phyloP scores from a whole-genome alignment of 2,888 invertebrate genomes.

The Pelosia muscerda region DNA sequence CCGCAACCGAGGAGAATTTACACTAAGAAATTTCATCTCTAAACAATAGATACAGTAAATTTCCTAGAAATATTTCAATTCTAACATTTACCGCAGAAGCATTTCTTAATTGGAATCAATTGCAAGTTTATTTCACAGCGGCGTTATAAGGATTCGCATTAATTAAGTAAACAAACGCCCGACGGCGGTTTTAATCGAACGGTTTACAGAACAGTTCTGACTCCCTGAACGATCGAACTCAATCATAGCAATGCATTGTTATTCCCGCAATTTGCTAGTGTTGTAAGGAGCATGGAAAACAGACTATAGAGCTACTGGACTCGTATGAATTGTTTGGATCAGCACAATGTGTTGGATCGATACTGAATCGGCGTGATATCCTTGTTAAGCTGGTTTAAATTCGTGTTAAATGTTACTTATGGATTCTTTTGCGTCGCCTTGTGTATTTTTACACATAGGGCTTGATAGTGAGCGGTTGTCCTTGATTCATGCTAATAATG shows the following conservation, averaged over 20 bases:
- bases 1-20: too few relatives aligned
- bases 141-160: slow-evolving; percentile 50
- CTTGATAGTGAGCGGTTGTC: neutral
- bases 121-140: slow-evolving; percentile 29
- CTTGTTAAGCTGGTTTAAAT: slow-evolving; percentile 38
- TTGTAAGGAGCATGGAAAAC: slow-evolving; percentile 29
- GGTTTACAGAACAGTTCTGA: slow-evolving; percentile 28
- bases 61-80: slow-evolving; percentile 24
- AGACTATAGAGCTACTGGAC: slow-evolving; percentile 11
- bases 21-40: too few relatives aligned
- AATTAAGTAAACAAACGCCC: slow-evolving; percentile 43
- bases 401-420: slow-evolving; percentile 23
- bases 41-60: neutral
- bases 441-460: neutral
- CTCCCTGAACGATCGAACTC: slow-evolving; percentile 29
- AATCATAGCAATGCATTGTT: slow-evolving; percentile 43
- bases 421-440: neutral
- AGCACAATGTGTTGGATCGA: slow-evolving; percentile 36
- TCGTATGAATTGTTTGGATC: slow-evolving; percentile 23
- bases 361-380: slow-evolving; percentile 38
- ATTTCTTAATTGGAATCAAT: slow-evolving; percentile 48
- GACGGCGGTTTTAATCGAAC: slow-evolving; percentile 41
- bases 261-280: slow-evolving; percentile 17
- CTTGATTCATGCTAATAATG: neutral
- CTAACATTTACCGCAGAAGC: slow-evolving; percentile 20